Evolutionary conservation across 2,113 vertebrate species (phyloP), one percentile per base, ranked within the genome.

Genomic region (Stegostoma tigrinum): DNA sequence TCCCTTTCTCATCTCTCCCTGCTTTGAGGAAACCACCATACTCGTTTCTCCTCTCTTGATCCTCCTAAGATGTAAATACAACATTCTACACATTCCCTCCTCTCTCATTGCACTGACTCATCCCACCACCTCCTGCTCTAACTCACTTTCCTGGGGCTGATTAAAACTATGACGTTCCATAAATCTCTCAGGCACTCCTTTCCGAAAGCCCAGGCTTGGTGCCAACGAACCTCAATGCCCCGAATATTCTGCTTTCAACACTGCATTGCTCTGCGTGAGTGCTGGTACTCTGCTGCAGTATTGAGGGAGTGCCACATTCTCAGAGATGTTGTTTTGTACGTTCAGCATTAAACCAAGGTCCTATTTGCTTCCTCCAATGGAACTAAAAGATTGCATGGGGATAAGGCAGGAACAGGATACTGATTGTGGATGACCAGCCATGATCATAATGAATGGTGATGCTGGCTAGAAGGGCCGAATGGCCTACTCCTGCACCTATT

Each of bases 61-160:
- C n/a, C 78, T 83, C 78, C 78, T 42, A 3, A 38, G 8, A n/a
- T 83, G n/a, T 38, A 83, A 83, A 83, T 34, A 83, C n/a, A 38
- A 80, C 78, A 83, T 83, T n/a, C 78, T 83, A 83, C 78, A 42
- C 78, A 83, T 38, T 83, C n/a, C 75, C 78, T 83, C 78, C 34
- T 83, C 78, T 83, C 78, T 38, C n/a, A 83, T 15, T 42, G 78
- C 78, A 42, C 78, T 83, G 78, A 83, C 78, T 83, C 78, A 83
- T 83, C 38, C 5, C 17, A 42, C 38, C 80, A 21, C 80, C 80
- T 83, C 80, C 80, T 83, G 80, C 80, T 83, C 80, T 21, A 83
- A 42, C 38, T 45, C 38, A 42, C 80, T 83, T 83, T 83, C 38
- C 38, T 38, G 42, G 80, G 17, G 17, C 80, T 21, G 38, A 21